Evolutionary conservation across 2,113 vertebrate genomes (phyloP).

Genomic region (Lasiurus borealis): DNA sequence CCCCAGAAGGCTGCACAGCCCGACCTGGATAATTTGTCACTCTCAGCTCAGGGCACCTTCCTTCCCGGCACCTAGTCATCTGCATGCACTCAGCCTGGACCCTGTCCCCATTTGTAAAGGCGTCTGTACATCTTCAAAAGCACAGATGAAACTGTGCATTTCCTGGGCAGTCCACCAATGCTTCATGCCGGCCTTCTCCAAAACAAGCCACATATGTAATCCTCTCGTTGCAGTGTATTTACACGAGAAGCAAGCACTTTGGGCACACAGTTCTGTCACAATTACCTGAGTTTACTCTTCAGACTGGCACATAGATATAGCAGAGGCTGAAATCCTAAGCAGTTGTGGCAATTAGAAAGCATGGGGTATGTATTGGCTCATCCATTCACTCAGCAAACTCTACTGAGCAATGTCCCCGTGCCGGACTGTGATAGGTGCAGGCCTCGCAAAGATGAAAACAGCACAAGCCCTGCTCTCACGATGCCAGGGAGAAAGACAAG

Average conservation of each 20-base stretch:
- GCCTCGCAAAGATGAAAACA: background rate
- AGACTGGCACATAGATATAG: accelerated
- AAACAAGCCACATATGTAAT: background rate
- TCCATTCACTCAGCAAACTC: background rate
- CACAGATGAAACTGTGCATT: background rate
- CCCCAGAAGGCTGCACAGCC: background rate
- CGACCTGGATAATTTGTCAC: background rate
- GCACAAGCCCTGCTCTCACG: background rate
- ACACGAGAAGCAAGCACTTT: background rate
- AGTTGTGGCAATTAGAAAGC: background rate
- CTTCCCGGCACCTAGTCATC: background rate
- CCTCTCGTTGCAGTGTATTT: background rate
- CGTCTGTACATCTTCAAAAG: background rate
- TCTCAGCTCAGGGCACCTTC: background rate
- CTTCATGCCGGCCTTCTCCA: background rate
- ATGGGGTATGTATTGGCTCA: background rate
- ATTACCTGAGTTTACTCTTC: background rate
- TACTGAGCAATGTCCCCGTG: background rate
- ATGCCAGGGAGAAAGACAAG: background rate
- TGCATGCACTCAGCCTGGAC: background rate
- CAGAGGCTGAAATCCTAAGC: background rate
- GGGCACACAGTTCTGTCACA: background rate
- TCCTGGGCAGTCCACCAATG: background rate
- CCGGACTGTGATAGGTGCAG: background rate
- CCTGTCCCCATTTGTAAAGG: slow-evolving; percentile 33